Conservation (phyloP, 2,797 vertebrate genomes). For the Pampus argenteus region DNA sequence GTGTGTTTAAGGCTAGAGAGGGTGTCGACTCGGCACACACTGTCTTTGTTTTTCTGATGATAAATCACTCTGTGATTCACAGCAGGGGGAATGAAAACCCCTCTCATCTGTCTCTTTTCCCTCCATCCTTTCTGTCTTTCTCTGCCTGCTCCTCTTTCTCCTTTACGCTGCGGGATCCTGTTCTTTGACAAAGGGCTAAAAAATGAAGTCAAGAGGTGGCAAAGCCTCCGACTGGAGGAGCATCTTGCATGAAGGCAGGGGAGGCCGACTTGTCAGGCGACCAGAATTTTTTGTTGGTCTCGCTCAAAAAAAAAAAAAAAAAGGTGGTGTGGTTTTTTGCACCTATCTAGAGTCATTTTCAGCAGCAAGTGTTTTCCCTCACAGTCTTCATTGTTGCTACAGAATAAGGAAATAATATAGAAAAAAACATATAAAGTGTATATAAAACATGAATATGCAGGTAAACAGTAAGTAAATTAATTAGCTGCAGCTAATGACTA, state of each 20-base stretch:
- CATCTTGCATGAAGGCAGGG: constrained; percentile 63
- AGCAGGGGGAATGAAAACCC: constrained; percentile 54
- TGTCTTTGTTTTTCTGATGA: constrained; percentile 42
- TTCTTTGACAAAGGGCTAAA: constrained; percentile 74
- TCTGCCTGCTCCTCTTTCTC: constrained; percentile 51
- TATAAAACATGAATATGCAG: too few relatives aligned
- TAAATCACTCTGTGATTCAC: constrained; percentile 60
- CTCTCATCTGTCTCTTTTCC: constrained; percentile 63
- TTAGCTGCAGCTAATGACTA: neutral
- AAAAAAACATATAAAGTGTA: too few relatives aligned
- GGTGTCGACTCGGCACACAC: constrained; percentile 21
- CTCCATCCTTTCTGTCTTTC: neutral
- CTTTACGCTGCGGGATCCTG: constrained; percentile 52
- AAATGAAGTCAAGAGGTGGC: constrained; percentile 76
- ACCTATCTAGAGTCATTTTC: neutral
- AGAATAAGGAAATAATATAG: neutral
- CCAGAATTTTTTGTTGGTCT: constrained; percentile 7
- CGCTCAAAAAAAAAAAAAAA: neutral
- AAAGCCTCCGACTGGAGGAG: constrained; percentile 56
- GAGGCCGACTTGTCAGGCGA: constrained; percentile 19
- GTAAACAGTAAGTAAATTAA: neutral
- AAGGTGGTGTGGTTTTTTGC: neutral
- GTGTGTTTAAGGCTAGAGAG: constrained; percentile 33
- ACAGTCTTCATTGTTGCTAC: too few relatives aligned
- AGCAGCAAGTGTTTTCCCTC: too few relatives aligned